These are phyloP conservation scores for Micropoecilia bifurca DNA, from an alignment of 2,797 vertebrate species.

Conservation along the genomic window DNA sequence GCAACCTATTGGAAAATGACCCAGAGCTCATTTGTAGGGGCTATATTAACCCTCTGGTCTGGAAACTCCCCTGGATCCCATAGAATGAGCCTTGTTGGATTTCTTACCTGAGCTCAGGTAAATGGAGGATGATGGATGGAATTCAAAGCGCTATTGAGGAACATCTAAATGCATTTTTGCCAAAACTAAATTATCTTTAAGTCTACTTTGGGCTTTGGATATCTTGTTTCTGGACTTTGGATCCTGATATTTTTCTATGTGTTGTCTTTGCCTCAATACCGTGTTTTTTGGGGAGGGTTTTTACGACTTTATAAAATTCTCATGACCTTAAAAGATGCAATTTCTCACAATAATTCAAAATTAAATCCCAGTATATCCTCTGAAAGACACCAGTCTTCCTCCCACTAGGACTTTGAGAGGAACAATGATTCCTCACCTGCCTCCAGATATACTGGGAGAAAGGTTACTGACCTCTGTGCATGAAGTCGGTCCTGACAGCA, in stretches of 20 bases:
- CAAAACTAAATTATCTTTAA: background rate
- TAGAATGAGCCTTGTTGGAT: background rate
- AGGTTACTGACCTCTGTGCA: slow-evolving; percentile 65
- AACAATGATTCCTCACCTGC: slow-evolving; percentile 2
- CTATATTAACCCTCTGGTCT: background rate
- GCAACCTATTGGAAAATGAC: background rate
- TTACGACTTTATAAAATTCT: background rate
- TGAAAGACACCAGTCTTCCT: slow-evolving; percentile 39
- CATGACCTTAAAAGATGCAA: background rate
- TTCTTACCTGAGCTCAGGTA: background rate
- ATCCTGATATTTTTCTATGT: background rate
- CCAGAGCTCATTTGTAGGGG: background rate
- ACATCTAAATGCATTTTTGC: background rate
- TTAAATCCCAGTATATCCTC: slow-evolving; percentile 8
- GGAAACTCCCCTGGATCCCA: background rate
- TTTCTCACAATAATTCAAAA: slow-evolving; percentile 4
- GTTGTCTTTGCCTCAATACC: background rate
- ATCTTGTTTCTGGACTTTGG: background rate
- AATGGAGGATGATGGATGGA: background rate
- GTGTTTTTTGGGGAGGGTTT: background rate
- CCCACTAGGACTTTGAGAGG: slow-evolving; percentile 50
- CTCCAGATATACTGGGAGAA: slow-evolving; percentile 37
- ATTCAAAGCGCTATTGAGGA: background rate
- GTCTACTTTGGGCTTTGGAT: background rate
- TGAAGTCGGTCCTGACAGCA: slow-evolving; percentile 65